Evolutionary conservation across 2,888 invertebrate species (phyloP).

Genomic region (Xestia c-nigrum): DNA sequence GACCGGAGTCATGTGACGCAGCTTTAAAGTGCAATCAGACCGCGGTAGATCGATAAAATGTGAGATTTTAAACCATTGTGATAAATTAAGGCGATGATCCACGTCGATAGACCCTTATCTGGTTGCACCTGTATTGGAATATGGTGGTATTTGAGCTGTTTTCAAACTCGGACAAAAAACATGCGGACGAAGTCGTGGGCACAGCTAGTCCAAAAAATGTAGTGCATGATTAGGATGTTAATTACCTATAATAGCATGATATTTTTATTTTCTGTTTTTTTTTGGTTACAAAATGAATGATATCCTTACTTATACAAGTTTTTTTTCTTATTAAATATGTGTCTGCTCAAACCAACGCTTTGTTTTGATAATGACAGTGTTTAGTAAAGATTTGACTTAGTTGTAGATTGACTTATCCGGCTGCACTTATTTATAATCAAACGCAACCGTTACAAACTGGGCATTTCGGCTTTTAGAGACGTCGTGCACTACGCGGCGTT

Average conservation of each 20-base stretch:
- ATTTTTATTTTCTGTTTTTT: constrained; percentile 38
- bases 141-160: constrained; percentile 32
- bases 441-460: constrained; percentile 8
- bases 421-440: constrained; percentile 26
- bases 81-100: not conserved
- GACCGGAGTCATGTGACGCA: not conserved
- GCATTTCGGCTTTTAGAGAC: constrained; percentile 12
- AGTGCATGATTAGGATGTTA: constrained; percentile 50
- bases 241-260: constrained; percentile 40
- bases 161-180: constrained; percentile 21
- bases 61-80: not conserved
- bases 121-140: constrained; percentile 16
- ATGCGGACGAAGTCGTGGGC: constrained; percentile 13
- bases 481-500: constrained; percentile 1
- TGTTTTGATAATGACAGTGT: constrained; percentile 30
- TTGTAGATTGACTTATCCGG: constrained; percentile 17
- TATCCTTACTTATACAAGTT: constrained; percentile 30
- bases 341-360: constrained; percentile 34
- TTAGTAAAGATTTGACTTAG: constrained; percentile 33
- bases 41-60: constrained; percentile 3
- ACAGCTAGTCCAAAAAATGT: constrained; percentile 18
- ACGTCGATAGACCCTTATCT: constrained; percentile 3
- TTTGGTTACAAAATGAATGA: constrained; percentile 49
- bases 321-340: constrained; percentile 21
- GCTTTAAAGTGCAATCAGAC: constrained; percentile 18